phyloP scores from a whole-genome alignment of 2,888 invertebrate genomes.

The Halocaridina rubra region DNA sequence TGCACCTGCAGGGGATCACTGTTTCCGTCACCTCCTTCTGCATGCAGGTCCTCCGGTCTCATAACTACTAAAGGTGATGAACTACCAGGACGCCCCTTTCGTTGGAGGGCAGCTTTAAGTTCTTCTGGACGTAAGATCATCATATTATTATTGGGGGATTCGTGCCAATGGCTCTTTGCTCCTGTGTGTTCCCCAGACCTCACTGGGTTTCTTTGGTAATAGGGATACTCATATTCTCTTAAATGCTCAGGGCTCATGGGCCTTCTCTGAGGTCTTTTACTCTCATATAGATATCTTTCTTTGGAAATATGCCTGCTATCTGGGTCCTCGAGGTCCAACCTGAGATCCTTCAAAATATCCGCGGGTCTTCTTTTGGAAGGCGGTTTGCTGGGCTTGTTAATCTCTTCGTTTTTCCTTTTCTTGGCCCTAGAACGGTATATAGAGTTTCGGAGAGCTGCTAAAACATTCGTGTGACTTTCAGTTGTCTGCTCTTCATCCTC shows the following conservation, averaged over 20 bases:
- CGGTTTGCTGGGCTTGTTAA: neutral
- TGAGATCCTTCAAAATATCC: neutral
- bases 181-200: too few species aligned
- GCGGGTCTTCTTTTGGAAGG: neutral
- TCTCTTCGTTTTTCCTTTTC: neutral
- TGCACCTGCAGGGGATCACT: slow-evolving; percentile 41
- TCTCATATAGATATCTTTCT: neutral
- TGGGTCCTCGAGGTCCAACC: neutral
- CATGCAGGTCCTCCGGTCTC: neutral
- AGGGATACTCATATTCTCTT: too few species aligned
- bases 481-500: neutral
- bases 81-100: neutral
- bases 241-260: too few species aligned
- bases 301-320: neutral
- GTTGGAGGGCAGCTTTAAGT: neutral
- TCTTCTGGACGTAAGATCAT: neutral
- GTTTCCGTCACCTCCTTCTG: neutral
- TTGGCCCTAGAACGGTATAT: slow-evolving; percentile 48
- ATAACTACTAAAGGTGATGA: neutral
- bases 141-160: neutral
- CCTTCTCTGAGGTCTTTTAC: too few species aligned
- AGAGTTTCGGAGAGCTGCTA: slow-evolving; percentile 43
- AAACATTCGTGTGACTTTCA: slow-evolving; percentile 14
- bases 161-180: neutral
- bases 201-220: too few species aligned